phyloP scores from a whole-genome alignment of 2,113 vertebrate genomes.

The Balaeniceps rex region DNA sequence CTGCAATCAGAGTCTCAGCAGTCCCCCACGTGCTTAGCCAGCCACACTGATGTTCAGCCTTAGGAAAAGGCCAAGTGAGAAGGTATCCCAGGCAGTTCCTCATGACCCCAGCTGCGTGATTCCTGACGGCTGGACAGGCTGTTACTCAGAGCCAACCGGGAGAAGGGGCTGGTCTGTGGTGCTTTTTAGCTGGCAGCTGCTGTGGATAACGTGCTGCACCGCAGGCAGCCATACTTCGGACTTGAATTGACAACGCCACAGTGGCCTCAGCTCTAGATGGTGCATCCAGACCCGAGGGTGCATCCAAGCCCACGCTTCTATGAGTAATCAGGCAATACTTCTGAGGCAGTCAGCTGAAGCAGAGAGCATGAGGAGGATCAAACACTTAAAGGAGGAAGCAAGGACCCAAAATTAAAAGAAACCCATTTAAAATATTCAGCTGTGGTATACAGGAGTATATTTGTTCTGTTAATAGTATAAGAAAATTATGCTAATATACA shows the following conservation, averaged over 20 bases:
- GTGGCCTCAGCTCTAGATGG: neutral
- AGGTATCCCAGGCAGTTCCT: neutral
- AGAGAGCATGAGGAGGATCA: neutral
- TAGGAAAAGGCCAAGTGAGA: neutral
- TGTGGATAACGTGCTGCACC: accelerated
- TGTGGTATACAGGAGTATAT: neutral
- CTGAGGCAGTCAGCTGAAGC: neutral
- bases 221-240: neutral
- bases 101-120: accelerated
- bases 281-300: accelerated
- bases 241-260: accelerated
- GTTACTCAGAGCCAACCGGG: neutral
- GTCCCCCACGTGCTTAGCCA: neutral
- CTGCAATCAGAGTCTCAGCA: neutral
- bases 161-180: neutral
- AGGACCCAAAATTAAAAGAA: neutral
- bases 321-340: no score
- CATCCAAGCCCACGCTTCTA: accelerated
- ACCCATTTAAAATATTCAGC: neutral
- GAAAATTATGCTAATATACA: neutral
- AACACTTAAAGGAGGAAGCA: no score
- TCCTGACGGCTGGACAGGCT: neutral
- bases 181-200: neutral
- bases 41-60: neutral
- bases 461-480: neutral